These are phyloP conservation scores for Nemapogon koenigi DNA, from an alignment of 2,888 invertebrate genomes.

Conservation along the genomic window DNA sequence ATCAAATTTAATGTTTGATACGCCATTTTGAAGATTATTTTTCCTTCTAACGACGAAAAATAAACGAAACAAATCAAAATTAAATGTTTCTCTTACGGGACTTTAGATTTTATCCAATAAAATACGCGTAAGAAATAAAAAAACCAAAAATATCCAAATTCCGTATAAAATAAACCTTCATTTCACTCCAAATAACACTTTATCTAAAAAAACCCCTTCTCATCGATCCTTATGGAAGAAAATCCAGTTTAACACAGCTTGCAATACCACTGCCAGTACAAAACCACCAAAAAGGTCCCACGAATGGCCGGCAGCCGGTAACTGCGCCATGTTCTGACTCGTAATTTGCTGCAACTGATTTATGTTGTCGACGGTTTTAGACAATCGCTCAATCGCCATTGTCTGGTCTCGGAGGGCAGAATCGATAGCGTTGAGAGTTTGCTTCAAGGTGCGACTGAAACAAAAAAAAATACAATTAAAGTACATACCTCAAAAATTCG, in stretches of 20 bases:
- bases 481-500: too few species aligned
- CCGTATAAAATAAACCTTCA: too few species aligned
- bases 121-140: too few species aligned
- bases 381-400: constrained; percentile 41
- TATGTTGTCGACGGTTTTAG: constrained; percentile 29
- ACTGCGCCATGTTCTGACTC: constrained; percentile 27
- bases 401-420: constrained; percentile 56
- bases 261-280: constrained; percentile 41
- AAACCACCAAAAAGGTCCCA: constrained; percentile 51
- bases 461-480: constrained; percentile 9
- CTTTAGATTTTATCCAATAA: too few species aligned
- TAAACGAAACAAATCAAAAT: too few species aligned
- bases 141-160: too few species aligned
- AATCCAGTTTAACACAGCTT: constrained; percentile 43
- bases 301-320: constrained; percentile 24
- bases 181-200: too few species aligned
- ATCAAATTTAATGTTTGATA: too few species aligned
- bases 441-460: constrained; percentile 49
- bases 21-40: too few species aligned
- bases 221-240: constrained; percentile 32
- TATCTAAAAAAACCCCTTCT: too few species aligned
- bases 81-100: too few species aligned
- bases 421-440: constrained; percentile 54
- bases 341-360: constrained; percentile 25
- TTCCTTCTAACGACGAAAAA: too few species aligned